Conservation (phyloP, 2,888 invertebrate species). For the Cyaniris semiargus region DNA sequence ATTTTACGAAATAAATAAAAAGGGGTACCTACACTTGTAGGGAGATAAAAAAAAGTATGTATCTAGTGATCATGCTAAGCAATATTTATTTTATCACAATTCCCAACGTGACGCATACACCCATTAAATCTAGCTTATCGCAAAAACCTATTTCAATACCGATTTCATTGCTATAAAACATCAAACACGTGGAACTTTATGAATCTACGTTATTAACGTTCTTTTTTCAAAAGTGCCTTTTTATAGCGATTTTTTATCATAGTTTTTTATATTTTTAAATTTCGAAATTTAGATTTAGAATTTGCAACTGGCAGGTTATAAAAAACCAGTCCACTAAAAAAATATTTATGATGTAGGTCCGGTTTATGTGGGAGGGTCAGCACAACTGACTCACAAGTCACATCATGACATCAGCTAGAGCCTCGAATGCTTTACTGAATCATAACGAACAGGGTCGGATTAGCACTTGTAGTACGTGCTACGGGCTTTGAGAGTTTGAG, state of each 20-base stretch:
- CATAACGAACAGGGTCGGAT: slow-evolving; percentile 10
- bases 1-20: too few relatives aligned
- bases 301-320: background rate
- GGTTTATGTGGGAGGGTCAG: slow-evolving; percentile 38
- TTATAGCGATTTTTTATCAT: too few relatives aligned
- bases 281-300: background rate
- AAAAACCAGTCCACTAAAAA: slow-evolving; percentile 2
- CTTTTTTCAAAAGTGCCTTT: background rate
- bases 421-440: slow-evolving; percentile 39
- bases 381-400: slow-evolving; percentile 41
- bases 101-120: background rate
- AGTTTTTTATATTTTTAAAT: background rate
- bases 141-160: slow-evolving; percentile 6
- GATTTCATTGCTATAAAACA: background rate
- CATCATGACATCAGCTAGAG: slow-evolving; percentile 38
- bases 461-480: background rate
- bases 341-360: slow-evolving; percentile 33
- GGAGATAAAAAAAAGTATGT: too few relatives aligned
- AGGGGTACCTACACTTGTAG: too few relatives aligned
- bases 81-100: too few relatives aligned
- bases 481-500: too few relatives aligned
- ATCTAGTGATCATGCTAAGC: too few relatives aligned
- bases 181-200: background rate
- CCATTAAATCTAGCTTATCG: background rate
- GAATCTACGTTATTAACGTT: background rate